Base-by-base conservation (phyloP, 1,140 invertebrate genomes). In the Magallana gigas region DNA sequence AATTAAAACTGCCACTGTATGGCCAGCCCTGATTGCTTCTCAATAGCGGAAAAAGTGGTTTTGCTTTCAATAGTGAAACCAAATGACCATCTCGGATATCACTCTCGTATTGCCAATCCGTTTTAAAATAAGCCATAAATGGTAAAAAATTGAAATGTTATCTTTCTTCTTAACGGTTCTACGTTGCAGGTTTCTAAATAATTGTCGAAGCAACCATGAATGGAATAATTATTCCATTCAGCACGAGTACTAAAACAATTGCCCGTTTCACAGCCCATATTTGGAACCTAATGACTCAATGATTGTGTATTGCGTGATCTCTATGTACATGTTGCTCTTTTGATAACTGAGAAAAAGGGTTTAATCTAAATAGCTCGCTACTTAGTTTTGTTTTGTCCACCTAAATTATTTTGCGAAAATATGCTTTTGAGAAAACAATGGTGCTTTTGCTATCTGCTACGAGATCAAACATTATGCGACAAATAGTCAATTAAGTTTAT, bases 1-100 rank as follows among this genome's bases (percentile, higher is more conserved):
- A 76, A 76, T 76, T 76, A 76, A 76, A 76, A 76, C 68, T 76
- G 68, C 68, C 36, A 18, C 23, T 29, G 36, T 76, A 76, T 76
- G 68, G 68, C 68, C 68, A 76, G 36, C 68, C 68, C 68, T 36
- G 68, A 76, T 29, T 12, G 36, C 23, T 29, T 29, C 68, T 29
- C 68, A 76, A 76, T 76, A 76, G 68, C 23, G 36, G 36, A 29
- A 76, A 76, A 8, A 9, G 68, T 29, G 18, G 68, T 76, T 29
- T 76, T 29, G 18, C 68, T 76, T 76, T 76, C 68, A 76, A 29
- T 62, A 29, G 68, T 48, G 11, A 29, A 29, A 76, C 68, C 11
- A 76, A 76, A 76, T 23, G 68, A 76, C 68, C 68, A 29, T 76
- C 68, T 76, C 68, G 36, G 36, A 76, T 76, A 9, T 29, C 68